Evolutionary conservation across 2,797 vertebrate genomes (phyloP).

Genomic region (Sebastes itinus): DNA sequence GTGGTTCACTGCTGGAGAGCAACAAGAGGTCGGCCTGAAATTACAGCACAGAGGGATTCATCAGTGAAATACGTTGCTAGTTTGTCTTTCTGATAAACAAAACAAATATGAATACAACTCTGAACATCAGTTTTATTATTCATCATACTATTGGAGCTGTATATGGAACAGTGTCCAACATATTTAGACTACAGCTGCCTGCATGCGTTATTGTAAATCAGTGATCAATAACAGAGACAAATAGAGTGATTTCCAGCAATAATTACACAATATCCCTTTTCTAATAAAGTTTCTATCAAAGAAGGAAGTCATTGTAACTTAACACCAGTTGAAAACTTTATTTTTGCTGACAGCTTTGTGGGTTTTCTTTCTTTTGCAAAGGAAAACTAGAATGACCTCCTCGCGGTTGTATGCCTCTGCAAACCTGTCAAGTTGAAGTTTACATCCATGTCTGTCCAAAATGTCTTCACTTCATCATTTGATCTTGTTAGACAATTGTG

Average conservation of each 20-base stretch:
- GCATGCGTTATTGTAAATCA: background rate
- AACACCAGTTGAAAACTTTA: background rate
- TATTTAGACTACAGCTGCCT: background rate
- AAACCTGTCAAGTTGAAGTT: no score
- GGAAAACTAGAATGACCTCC: no score
- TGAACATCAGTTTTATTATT: background rate
- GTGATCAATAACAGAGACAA: background rate
- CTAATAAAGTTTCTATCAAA: background rate
- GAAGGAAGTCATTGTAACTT: background rate
- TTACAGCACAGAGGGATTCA: constrained; percentile 38
- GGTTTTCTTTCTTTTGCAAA: background rate
- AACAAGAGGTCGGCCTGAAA: constrained; percentile 91
- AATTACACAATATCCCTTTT: background rate
- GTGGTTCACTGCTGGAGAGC: constrained; percentile 94
- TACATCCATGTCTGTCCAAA: no score
- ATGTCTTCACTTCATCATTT: no score
- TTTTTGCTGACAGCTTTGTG: background rate
- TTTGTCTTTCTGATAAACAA: background rate
- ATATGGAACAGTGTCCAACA: background rate
- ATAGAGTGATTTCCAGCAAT: background rate
- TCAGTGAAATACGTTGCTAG: background rate
- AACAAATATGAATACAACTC: no score
- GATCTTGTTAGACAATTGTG: no score
- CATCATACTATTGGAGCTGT: background rate
- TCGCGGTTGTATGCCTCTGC: no score